A percentile compares a stretch with the other conserved stretches of the same genome.
Evolutionary conservation across 2,888 invertebrate genomes (phyloP).

Genomic region (Hedychridium roseum): DNA sequence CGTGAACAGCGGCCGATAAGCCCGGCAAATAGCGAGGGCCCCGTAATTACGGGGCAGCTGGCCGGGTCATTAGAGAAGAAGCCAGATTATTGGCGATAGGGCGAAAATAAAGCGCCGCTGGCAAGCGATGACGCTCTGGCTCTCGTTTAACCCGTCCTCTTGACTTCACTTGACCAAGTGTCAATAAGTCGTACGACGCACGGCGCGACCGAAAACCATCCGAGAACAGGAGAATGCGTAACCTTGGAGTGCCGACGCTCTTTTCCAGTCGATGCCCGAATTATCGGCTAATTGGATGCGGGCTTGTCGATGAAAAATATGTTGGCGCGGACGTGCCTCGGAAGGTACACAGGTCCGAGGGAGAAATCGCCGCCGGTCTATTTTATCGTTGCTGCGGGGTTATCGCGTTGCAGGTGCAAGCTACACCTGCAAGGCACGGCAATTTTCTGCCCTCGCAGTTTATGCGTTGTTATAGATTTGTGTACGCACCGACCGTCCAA

Average conservation of each 20-base stretch:
- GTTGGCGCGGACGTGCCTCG: too few relatives aligned
- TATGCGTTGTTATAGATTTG: neutral
- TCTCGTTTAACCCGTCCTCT: conserved; percentile 53
- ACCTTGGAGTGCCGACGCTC: conserved; percentile 7
- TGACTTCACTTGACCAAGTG: conserved; percentile 62
- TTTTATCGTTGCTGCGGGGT: too few relatives aligned
- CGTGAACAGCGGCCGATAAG: too few relatives aligned
- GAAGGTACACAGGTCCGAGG: too few relatives aligned
- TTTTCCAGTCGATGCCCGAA: conserved; percentile 11
- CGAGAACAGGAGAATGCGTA: conserved; percentile 8
- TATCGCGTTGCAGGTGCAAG: neutral
- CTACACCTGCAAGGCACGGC: neutral
- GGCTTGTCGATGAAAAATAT: too few relatives aligned
- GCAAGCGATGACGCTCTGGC: conserved; percentile 21
- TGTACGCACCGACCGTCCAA: neutral
- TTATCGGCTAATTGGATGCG: too few relatives aligned
- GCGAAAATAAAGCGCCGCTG: conserved; percentile 27
- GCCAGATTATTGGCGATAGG: conserved; percentile 15
- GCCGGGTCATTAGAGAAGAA: too few relatives aligned
- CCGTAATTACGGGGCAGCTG: too few relatives aligned
- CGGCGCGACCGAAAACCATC: conserved; percentile 29
- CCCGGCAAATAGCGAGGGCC: too few relatives aligned
- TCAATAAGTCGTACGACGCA: conserved; percentile 49
- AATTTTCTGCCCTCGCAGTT: neutral
- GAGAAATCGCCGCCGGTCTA: too few relatives aligned